These are phyloP conservation scores for Bellardia pandia DNA, from an alignment of 2,888 invertebrate genomes.

Conservation along the genomic window DNA sequence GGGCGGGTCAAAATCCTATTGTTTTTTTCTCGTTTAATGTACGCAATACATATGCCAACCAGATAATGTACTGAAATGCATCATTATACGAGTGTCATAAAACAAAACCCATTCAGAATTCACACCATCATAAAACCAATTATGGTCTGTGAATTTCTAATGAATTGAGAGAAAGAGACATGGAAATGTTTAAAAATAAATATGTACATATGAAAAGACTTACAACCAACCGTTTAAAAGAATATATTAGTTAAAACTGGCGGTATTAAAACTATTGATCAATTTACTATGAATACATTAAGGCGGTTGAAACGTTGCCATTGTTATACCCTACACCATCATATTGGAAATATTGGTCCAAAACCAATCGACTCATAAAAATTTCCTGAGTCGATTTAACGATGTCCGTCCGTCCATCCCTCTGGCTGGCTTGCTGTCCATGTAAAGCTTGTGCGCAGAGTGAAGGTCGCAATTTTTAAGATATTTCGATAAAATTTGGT, in stretches of 20 bases:
- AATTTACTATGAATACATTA: constrained; percentile 2
- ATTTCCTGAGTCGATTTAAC: no score
- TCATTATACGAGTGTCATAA: constrained; percentile 20
- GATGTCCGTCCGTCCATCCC: no score
- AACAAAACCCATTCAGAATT: constrained; percentile 42
- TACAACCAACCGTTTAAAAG: background rate
- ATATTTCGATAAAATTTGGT: no score
- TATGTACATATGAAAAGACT: background rate
- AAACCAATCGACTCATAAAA: no score
- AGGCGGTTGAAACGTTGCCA: background rate
- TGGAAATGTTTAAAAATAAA: background rate
- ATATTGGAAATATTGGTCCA: no score
- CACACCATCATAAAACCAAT: constrained; percentile 54
- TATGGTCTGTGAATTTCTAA: constrained; percentile 12
- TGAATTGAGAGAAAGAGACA: background rate
- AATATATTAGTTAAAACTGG: background rate
- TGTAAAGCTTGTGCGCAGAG: no score
- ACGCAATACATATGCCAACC: constrained; percentile 12
- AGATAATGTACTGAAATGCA: constrained; percentile 14
- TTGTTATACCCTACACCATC: background rate
- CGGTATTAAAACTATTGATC: constrained; percentile 6
- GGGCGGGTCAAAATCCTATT: constrained; percentile 26
- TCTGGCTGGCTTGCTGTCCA: no score
- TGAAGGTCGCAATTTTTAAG: no score
- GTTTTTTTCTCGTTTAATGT: background rate